phyloP scores from a whole-genome alignment of 64 coral and sea anemone species.

The Pachyseris speciosa region DNA sequence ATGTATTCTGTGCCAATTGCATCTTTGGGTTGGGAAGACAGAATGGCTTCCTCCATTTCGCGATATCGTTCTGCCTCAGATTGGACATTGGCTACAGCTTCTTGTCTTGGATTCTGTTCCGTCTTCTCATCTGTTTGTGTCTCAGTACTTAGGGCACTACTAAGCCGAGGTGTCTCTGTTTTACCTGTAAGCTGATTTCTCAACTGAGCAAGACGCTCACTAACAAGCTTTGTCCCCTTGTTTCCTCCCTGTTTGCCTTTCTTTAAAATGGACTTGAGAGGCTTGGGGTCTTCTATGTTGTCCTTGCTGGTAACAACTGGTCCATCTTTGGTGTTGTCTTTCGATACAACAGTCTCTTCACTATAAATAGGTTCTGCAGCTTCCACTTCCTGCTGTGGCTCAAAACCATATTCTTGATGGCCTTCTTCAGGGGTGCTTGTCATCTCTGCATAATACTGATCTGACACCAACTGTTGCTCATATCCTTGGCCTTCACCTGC shows the following conservation, averaged over 20 bases:
- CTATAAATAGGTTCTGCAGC: not conserved
- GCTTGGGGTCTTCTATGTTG: conserved; percentile 7
- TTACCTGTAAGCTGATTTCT: not conserved
- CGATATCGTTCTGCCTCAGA: conserved; percentile 9
- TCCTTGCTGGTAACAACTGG: not conserved
- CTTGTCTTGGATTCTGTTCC: not conserved
- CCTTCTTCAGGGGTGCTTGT: not conserved
- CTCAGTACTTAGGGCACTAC: not conserved
- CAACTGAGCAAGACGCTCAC: conserved; percentile 39
- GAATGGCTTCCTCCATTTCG: conserved; percentile 43
- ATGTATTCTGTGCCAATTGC: conserved; percentile 82
- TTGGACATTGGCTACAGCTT: not conserved
- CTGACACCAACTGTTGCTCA: not conserved
- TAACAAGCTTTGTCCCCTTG: conserved; percentile 17
- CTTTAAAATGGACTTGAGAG: conserved; percentile 65
- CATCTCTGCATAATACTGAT: not conserved
- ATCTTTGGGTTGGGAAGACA: conserved; percentile 52
- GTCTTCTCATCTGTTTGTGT: not conserved
- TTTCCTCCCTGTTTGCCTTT: conserved; percentile 7
- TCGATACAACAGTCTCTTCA: not conserved
- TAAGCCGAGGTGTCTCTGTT: not conserved
- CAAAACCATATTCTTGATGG: not conserved
- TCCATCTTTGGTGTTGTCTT: not conserved
- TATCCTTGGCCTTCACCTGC: conserved; percentile 2
- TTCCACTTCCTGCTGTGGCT: not conserved